Evolutionary conservation across 2,113 vertebrate genomes (phyloP).

Genomic region (Psettodes erumei): DNA sequence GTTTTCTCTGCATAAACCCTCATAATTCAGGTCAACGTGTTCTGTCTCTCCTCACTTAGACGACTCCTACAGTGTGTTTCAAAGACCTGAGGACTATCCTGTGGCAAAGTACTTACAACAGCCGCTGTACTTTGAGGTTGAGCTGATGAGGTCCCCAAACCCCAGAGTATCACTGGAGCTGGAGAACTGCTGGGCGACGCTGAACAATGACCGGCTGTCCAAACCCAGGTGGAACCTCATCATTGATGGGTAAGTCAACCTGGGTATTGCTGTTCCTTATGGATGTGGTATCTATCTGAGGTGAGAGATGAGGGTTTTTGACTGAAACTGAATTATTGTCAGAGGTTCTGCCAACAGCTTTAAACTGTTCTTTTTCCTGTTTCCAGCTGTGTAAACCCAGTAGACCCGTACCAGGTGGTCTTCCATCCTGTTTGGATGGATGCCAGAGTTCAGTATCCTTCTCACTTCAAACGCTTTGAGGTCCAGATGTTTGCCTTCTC

Average conservation of each 20-base stretch:
- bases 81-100: slow-evolving; percentile 58
- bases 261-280: too few species aligned
- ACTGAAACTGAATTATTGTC: too few species aligned
- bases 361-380: neutral
- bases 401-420: slow-evolving; percentile 53
- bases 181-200: slow-evolving; percentile 81
- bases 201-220: slow-evolving; percentile 40
- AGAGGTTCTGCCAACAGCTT: too few species aligned
- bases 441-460: slow-evolving; percentile 64
- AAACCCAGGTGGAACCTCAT: slow-evolving; percentile 79
- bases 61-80: slow-evolving; percentile 59
- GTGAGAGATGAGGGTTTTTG: too few species aligned
- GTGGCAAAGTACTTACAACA: slow-evolving; percentile 68
- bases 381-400: slow-evolving; percentile 72
- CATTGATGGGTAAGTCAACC: slow-evolving; percentile 70
- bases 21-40: neutral
- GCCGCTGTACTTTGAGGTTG: slow-evolving; percentile 80
- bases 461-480: slow-evolving; percentile 79
- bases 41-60: slow-evolving; percentile 51
- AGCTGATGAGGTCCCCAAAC: slow-evolving; percentile 60
- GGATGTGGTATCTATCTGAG: neutral
- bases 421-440: slow-evolving; percentile 72
- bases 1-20: neutral
- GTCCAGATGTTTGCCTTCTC: slow-evolving; percentile 79
- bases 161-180: slow-evolving; percentile 69